Conservation (phyloP, 1,140 invertebrate species). For the Delia radicum region DNA sequence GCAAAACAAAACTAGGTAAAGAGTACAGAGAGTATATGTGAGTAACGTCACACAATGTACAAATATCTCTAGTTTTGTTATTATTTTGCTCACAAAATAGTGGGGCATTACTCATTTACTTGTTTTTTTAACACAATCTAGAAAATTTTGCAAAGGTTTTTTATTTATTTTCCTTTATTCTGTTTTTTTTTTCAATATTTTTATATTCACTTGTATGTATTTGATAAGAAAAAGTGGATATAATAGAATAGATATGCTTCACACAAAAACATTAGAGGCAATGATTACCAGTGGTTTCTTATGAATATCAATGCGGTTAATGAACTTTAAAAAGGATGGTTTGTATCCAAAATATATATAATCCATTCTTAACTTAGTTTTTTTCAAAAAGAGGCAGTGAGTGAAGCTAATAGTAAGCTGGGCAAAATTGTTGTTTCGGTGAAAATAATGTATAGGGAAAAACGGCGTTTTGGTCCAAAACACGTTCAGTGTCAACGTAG, state of each 20-base stretch:
- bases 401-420: no score
- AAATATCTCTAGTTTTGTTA: no score
- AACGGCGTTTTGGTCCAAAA: no score
- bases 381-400: no score
- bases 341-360: no score
- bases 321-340: background rate
- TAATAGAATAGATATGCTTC: background rate
- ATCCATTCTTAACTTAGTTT: no score
- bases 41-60: no score
- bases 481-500: no score
- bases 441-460: no score
- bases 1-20: no score
- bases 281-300: background rate
- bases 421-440: no score
- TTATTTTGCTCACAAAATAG: background rate
- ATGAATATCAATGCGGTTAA: background rate
- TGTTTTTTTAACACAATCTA: background rate
- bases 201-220: background rate
- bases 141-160: background rate
- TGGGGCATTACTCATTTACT: background rate
- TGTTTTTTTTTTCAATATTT: background rate
- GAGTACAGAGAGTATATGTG: no score
- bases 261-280: background rate
- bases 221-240: background rate
- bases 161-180: background rate